phyloP scores from a whole-genome alignment of 2,797 vertebrate genomes.

The Lepilemur septentrionalis region DNA sequence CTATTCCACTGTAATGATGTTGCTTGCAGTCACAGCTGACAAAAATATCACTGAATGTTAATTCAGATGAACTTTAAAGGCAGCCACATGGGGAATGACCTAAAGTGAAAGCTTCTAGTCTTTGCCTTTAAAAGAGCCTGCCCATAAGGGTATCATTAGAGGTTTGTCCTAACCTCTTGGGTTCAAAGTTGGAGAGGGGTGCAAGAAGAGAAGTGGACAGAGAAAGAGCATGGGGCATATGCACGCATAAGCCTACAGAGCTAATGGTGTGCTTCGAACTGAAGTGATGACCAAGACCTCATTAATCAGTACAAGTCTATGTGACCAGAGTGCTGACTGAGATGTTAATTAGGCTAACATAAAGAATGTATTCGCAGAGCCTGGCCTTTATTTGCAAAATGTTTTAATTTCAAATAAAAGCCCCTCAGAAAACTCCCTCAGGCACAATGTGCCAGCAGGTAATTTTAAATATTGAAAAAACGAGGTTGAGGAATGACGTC shows the following conservation, averaged over 20 bases:
- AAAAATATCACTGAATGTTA: constrained; percentile 82
- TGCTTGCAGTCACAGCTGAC: constrained; percentile 78
- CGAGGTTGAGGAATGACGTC: not conserved
- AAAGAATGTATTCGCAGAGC: not conserved
- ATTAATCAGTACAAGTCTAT: not conserved
- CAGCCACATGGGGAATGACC: constrained; percentile 74
- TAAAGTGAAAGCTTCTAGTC: constrained; percentile 78
- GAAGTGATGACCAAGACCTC: not conserved
- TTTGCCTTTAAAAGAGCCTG: constrained; percentile 72
- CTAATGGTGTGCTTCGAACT: not conserved
- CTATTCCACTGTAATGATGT: constrained; percentile 76
- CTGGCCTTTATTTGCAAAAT: not conserved
- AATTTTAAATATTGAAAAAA: not conserved
- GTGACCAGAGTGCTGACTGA: not conserved
- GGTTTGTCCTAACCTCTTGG: constrained; percentile 50
- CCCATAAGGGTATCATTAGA: constrained; percentile 68
- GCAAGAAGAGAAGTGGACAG: not conserved
- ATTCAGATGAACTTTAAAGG: constrained; percentile 84
- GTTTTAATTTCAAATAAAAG: not conserved
- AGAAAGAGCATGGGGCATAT: not conserved
- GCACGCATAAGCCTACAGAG: not conserved
- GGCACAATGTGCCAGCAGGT: not conserved
- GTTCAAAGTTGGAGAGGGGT: constrained; percentile 45
- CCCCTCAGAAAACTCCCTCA: not conserved
- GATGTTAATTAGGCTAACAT: not conserved